Evolutionary conservation across 53 echinoderm and acorn worm genomes (phyloP), one percentile per base, ranked within the genome.

Genomic region (Apostichopus leukothele): DNA sequence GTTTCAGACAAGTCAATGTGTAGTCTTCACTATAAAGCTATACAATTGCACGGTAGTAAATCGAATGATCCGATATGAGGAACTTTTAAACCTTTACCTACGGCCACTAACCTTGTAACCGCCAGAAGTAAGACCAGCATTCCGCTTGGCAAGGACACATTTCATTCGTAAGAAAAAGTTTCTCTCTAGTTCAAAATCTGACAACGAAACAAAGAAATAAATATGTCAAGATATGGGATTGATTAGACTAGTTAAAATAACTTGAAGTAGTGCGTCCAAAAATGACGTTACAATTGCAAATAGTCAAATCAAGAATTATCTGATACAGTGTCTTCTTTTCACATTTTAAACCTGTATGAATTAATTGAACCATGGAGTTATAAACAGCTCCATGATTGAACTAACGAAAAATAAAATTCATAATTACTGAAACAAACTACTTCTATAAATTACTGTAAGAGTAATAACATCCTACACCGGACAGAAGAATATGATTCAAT

Each of bases 121-220:
- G 4, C 94, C 99, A 10, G 95, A 94, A 53, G 99, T 99, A 25
- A 99, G 91, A 27, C 99, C 99, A 13, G 99, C 99, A 77, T 99
- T 99, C 26, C 99, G 90, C 73, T 99, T 99, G 7, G 99, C 99
- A 53, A 99, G 84, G 71, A 99, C 99, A 84, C 99, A 99, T 75
- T 99, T 99, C 99, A 99, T 99, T 80, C 99, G 89, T 21, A 99
- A 79, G 88, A 99, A 99, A 75, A 99, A 99, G 74, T 96, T 93
- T 60, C 99, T 90, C 90, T 99, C 99, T 16, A 99, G 93, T 75
- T 99, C 99, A 86, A 93, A 99, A 94, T 99, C 99, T 94, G 77
- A 27, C 14, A 76, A 6, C 18, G 10, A 51, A 39, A 26, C 12
- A 76, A 76, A 26, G 51, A 52, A 51, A 11, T 39, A 76, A 6